phyloP scores from a whole-genome alignment of 2,113 vertebrate species.

The Eudyptes chrysolophus region DNA sequence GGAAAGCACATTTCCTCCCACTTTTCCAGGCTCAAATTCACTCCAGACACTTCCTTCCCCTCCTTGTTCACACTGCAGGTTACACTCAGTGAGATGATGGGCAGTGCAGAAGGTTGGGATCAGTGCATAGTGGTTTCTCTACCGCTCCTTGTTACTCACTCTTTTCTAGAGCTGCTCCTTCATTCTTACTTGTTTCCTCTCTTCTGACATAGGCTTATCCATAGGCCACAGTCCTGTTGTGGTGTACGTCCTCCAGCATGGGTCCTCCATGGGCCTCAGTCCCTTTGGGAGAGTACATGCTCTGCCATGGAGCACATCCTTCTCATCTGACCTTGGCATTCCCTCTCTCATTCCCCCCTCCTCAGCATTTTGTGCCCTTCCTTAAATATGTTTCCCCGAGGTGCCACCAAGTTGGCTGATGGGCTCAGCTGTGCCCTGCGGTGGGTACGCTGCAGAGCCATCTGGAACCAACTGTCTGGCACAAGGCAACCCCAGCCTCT shows the following conservation, averaged over 20 bases:
- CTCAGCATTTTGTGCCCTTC: neutral
- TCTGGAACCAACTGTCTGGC: neutral
- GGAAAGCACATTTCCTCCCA: neutral
- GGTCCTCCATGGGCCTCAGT: neutral
- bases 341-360: neutral
- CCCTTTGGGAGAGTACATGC: neutral
- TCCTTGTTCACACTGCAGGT: neutral
- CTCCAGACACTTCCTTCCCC: neutral
- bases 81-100: neutral
- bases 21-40: neutral
- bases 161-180: neutral
- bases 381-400: neutral
- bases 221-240: neutral
- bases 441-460: neutral
- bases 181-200: neutral
- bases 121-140: neutral
- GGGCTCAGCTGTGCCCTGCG: neutral
- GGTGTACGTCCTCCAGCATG: fast-evolving
- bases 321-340: neutral
- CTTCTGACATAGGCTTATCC: neutral
- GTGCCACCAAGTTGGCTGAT: neutral
- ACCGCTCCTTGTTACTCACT: neutral
- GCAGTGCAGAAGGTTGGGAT: neutral
- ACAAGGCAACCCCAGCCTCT: neutral
- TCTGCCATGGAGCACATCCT: fast-evolving